Base-by-base conservation (phyloP, 2,888 invertebrate species). In the Mechanitis messenoides region DNA sequence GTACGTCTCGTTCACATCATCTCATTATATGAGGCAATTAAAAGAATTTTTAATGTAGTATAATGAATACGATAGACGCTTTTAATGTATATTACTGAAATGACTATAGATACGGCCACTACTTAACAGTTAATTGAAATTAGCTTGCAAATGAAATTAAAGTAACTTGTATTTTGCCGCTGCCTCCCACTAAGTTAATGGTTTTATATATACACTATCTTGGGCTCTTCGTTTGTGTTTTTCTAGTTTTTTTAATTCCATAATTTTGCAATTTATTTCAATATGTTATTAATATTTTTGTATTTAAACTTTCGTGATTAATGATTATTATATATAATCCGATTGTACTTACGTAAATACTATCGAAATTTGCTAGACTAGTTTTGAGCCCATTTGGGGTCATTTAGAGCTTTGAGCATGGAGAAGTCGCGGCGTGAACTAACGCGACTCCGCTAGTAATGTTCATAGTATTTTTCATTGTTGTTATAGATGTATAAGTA, bases 1-100 rank as follows among this genome's bases (percentile, higher is more conserved):
- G 69, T 69, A 70, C 68, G 71, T 68, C 66, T 71, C 71, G 66
- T 69, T 71, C 68, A 65, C 66, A 64, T 68, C 58, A 35, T 59
- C 60, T 59, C 63, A 62, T 69, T 66, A 67, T 59, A 59, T 59
- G 56, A 58, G 53, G 60, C 56, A 67, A 69, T 68, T 67, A 68
- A 64, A 66, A 64, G 53, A 58, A 64, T 64, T 61, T 65, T 61
- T 56, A 55, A 61, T 53, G 58, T 56, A 59, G 33, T 61, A 53
- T 62, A 63, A 68, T 67, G 56, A 68, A 64, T 54, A 58, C 55
- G 47, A 46, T 67, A 55, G 62, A 56, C 42, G 42, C 55, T 62
- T 58, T 59, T 55, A 59, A 61, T 45, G 57, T 61, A 56, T 60
- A 62, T 61, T 31, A 57, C 58, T 59, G 59, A 61, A 61, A 57